Evolutionary conservation across 2,888 invertebrate genomes (phyloP).

Genomic region (Thumatha senex): DNA sequence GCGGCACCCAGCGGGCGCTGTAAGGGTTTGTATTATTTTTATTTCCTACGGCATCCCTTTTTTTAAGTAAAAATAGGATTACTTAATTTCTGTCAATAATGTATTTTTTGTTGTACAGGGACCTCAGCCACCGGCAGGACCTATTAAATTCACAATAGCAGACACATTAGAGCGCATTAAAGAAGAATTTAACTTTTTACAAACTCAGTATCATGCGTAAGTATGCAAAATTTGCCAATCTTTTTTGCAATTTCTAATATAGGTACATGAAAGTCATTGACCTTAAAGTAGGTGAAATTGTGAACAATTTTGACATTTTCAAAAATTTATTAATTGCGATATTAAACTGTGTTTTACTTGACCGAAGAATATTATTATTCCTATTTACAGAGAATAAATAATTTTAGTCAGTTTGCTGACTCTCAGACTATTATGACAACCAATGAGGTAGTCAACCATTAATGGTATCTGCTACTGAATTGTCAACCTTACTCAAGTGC

Average conservation of each 20-base stretch:
- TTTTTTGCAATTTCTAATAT: slow-evolving; percentile 15
- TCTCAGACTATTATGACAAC: too few species aligned
- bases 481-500: too few species aligned
- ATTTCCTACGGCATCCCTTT: slow-evolving; percentile 26
- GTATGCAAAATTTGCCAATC: slow-evolving; percentile 52
- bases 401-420: too few species aligned
- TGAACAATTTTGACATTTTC: neutral
- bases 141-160: slow-evolving; percentile 95
- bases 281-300: too few species aligned
- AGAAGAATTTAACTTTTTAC: slow-evolving; percentile 97
- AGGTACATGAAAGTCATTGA: too few species aligned
- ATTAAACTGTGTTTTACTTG: too few species aligned
- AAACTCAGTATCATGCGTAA: slow-evolving; percentile 98
- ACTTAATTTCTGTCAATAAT: slow-evolving; percentile 32
- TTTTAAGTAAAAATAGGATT: neutral
- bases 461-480: too few species aligned
- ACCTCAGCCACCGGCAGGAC: slow-evolving; percentile 93
- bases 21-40: slow-evolving; percentile 83
- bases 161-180: slow-evolving; percentile 97
- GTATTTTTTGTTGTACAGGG: slow-evolving; percentile 80
- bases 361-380: too few species aligned
- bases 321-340: neutral
- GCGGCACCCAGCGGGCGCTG: slow-evolving; percentile 90
- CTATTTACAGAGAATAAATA: too few species aligned
- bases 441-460: too few species aligned